Evolutionary conservation across 2,113 vertebrate genomes (phyloP), one percentile per base, ranked within the genome.

Genomic region (Toxostoma redivivum): DNA sequence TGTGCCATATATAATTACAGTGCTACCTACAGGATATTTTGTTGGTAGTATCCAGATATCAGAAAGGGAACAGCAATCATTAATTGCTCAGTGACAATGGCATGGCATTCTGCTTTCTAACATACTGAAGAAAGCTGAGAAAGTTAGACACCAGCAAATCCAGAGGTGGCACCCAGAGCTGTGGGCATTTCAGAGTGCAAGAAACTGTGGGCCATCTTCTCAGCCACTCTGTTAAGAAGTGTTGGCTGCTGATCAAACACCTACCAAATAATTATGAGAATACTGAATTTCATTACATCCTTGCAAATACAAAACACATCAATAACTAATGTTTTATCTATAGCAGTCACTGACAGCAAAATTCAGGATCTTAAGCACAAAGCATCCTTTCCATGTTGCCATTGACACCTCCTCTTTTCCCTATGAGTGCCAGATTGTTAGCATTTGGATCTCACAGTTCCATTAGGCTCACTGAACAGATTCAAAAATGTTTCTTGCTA

Each of bases 1-100:
- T 3, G 16, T 54, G n/a, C 20, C 35, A 44, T 24, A 9, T 7
- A 3, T 6, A 56, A 78, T 23, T 44, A 25, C 0, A 2, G 5
- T 47, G 14, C 7, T 31, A 27, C 38, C 10, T 48, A 11, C 3
- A 62, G 54, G 33, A 23, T 45, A 24, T 56, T 80, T 70, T 50
- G 12, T 37, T 40, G 27, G 45, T 24, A 44, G 3, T 33, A 62
- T 22, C 17, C 47, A 66, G 35, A 9, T 23, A 64, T 35, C 27
- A 48, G 37, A 50, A 91, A 69, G 11, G 15, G 21, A 95, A 53
- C 4, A 30, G n/a, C 15, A 51, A 24, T 72, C 17, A 40, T 47
- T 33, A 84, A 56, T 45, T 61, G 20, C 40, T 61, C 50, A 45
- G 45, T 30, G 37, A 57, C 15, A 71, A 38, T 5, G 19, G 22